These are phyloP conservation scores for Siniperca undulata DNA, from an alignment of 2,797 vertebrate genomes.

Conservation along the genomic window DNA sequence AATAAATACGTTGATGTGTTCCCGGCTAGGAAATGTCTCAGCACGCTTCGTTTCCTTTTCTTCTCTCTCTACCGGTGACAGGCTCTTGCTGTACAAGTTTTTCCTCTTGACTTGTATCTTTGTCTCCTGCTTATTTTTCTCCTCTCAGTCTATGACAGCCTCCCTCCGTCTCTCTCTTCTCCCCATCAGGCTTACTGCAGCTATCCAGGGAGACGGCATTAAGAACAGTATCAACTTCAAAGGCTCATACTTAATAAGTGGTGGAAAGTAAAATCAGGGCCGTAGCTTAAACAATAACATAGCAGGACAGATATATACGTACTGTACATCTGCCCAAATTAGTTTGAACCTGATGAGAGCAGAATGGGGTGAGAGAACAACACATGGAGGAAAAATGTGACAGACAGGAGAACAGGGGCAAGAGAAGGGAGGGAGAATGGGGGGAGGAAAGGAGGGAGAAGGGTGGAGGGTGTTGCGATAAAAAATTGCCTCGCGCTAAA, in stretches of 20 bases:
- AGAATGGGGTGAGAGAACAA: not conserved
- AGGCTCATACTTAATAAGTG: conserved; percentile 43
- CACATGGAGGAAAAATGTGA: not conserved
- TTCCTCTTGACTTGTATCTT: conserved; percentile 15
- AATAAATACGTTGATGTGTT: not conserved
- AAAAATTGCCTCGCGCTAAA: conserved; percentile 51
- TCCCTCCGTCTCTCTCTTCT: not conserved
- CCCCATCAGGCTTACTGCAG: conserved; percentile 5
- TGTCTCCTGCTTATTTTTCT: not conserved
- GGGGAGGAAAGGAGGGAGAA: not conserved
- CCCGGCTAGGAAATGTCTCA: not conserved
- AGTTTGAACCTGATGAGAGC: conserved; percentile 1
- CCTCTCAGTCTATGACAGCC: not conserved
- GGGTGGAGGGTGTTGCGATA: not conserved
- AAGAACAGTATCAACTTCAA: conserved; percentile 47
- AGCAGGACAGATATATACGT: conserved; percentile 8
- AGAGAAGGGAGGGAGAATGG: not conserved
- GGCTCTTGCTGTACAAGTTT: not conserved
- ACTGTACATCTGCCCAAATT: not conserved
- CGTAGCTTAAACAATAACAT: conserved; percentile 49
- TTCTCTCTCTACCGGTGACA: not conserved
- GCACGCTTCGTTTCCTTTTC: not conserved
- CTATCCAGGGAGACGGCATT: conserved; percentile 22
- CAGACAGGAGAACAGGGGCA: not conserved
- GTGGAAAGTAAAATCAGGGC: conserved; percentile 38